These are phyloP conservation scores for Aythya baeri DNA, from an alignment of 2,113 vertebrate species.

Conservation along the genomic window DNA sequence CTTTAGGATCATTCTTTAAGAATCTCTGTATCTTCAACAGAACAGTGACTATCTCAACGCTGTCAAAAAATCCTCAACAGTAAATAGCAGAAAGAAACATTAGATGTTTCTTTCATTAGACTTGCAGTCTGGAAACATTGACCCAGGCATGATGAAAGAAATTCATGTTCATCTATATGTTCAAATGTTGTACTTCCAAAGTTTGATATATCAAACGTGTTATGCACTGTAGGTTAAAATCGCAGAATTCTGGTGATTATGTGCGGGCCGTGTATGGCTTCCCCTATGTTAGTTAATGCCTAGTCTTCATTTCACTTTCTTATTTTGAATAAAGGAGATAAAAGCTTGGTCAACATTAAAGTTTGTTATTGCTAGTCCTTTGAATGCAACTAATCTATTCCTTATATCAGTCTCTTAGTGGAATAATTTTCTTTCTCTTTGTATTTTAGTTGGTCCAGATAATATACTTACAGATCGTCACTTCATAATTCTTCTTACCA, in stretches of 20 bases:
- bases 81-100: not conserved
- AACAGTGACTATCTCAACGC: not conserved
- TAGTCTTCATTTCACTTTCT: not conserved
- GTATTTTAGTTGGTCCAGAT: slow-evolving; percentile 83
- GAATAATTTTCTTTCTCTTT: slow-evolving; percentile 39
- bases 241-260: not conserved
- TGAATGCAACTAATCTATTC: not conserved
- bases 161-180: not conserved
- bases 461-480: slow-evolving; percentile 84
- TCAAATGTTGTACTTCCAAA: not conserved
- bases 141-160: not conserved
- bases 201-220: not conserved
- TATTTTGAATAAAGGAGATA: not conserved
- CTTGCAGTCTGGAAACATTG: not conserved
- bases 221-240: not conserved
- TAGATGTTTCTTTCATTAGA: not conserved
- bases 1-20: not conserved
- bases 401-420: not conserved
- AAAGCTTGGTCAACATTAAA: not conserved
- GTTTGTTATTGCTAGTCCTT: not conserved
- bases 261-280: not conserved
- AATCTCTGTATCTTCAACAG: not conserved
- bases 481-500: slow-evolving; percentile 88
- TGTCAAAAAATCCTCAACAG: not conserved
- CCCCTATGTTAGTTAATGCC: not conserved